Base-by-base conservation (phyloP, 2,797 vertebrate species). In the Mus spretus region DNA sequence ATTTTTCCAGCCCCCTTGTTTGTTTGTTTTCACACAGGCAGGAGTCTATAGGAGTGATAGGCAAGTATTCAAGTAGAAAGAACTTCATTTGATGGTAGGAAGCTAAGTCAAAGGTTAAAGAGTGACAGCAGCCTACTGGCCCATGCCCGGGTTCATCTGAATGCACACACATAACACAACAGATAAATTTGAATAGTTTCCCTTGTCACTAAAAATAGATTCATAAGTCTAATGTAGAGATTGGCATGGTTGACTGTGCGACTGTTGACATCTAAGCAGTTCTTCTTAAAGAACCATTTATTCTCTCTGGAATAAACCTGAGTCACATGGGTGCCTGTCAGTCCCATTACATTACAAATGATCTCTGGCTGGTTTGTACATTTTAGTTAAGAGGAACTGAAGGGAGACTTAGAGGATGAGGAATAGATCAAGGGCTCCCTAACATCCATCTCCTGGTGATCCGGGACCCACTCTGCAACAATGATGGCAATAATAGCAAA, bases 331-430 rank as follows among this genome's bases (percentile, higher is more conserved):
- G 70, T 79, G 61, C n/a, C 63, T 72, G 17, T 63, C 12, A 84
- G n/a, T 61, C 44, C 31, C 44, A 28, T 12, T 55, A 22, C 74
- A 40, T 67, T 26, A 50, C 8, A n/a, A 77, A 83, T 65, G 34
- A 19, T 61, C 44, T 94, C n/a, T 81, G n/a, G 55, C 24, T 72
- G 4, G 13, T 37, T 83, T 92, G 77, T 47, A 40, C 26, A 79
- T 81, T 96, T 93, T 93, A 67, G 75, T 91, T 87, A 72, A 95
- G 81, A 78, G 20, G 26, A 84, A 17, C 82, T 90, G 40, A 95
- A 94, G 19, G 37, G 47, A 47, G 78, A 79, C 14, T n/a, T 59
- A 67, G 59, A 92, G 57, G 0, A 14, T 91, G 65, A 8, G 53
- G 74, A 77, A 67, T 95, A 90, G 92, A 88, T 50, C 6, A 50